phyloP scores from a whole-genome alignment of 2,113 vertebrate species.

The Sula dactylatra region DNA sequence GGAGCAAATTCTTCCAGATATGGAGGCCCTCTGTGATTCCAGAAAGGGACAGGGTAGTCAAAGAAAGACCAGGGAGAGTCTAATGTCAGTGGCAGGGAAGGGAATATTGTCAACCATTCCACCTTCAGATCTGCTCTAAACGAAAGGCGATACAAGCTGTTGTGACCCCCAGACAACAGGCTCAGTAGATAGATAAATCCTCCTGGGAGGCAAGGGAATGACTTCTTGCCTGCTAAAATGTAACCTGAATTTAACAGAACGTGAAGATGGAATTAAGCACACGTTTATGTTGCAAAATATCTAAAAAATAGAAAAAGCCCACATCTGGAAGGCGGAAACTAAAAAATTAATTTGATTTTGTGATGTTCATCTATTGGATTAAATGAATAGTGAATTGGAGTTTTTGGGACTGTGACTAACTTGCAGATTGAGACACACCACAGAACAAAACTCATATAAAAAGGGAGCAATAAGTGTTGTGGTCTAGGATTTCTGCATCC shows the following conservation, averaged over 20 bases:
- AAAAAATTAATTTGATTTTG: neutral
- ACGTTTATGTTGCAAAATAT: neutral
- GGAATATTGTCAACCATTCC: neutral
- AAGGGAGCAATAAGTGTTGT: neutral
- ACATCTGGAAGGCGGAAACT: neutral
- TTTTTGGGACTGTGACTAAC: neutral
- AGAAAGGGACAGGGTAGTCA: neutral
- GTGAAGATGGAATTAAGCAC: neutral
- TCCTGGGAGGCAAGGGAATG: neutral
- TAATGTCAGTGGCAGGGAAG: neutral
- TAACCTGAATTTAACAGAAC: neutral
- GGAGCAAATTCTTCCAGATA: neutral
- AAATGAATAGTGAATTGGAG: neutral
- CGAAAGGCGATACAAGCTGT: neutral
- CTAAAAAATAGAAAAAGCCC: neutral
- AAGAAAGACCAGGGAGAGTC: neutral
- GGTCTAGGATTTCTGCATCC: neutral
- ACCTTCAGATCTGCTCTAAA: neutral
- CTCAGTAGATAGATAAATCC: neutral
- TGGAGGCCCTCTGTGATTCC: neutral
- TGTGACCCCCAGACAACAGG: neutral
- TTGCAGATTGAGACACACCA: neutral
- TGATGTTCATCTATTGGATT: neutral
- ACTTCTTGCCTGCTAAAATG: neutral
- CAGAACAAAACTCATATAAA: neutral